These are phyloP conservation scores for Ciconia nigra DNA, from an alignment of 2,797 vertebrate species.

Conservation along the genomic window DNA sequence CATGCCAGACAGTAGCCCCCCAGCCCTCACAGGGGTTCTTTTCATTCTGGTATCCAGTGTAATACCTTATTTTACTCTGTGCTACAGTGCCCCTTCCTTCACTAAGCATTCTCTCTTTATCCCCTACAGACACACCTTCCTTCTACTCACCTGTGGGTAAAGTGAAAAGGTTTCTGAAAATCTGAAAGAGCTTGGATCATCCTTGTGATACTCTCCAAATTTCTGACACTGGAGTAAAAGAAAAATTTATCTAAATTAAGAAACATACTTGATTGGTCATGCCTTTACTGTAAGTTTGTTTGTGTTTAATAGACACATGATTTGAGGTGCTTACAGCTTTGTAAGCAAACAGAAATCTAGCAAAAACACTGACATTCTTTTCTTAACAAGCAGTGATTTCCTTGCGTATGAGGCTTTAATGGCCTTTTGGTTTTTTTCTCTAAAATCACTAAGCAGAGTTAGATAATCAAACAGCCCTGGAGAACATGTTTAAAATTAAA, in stretches of 20 bases:
- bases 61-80: background rate
- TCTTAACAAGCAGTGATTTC: background rate
- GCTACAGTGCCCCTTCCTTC: background rate
- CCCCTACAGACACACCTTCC: background rate
- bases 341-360: background rate
- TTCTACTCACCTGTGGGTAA: slow-evolving; percentile 90
- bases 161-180: slow-evolving; percentile 98
- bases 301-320: background rate
- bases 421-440: background rate
- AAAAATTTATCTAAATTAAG: background rate
- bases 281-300: background rate
- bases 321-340: background rate
- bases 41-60: background rate
- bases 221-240: slow-evolving; percentile 89
- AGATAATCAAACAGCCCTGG: background rate
- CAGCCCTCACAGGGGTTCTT: background rate
- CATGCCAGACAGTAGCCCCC: background rate
- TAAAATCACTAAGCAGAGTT: background rate
- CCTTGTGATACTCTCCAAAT: slow-evolving; percentile 98
- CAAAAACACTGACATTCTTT: background rate
- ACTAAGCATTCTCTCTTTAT: background rate
- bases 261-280: background rate
- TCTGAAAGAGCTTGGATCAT: slow-evolving; percentile 95
- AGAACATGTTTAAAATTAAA: background rate
- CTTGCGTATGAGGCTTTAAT: background rate